These are phyloP conservation scores for Drosophila nigritarsus DNA, from an alignment of 2,888 invertebrate genomes.

Conservation along the genomic window DNA sequence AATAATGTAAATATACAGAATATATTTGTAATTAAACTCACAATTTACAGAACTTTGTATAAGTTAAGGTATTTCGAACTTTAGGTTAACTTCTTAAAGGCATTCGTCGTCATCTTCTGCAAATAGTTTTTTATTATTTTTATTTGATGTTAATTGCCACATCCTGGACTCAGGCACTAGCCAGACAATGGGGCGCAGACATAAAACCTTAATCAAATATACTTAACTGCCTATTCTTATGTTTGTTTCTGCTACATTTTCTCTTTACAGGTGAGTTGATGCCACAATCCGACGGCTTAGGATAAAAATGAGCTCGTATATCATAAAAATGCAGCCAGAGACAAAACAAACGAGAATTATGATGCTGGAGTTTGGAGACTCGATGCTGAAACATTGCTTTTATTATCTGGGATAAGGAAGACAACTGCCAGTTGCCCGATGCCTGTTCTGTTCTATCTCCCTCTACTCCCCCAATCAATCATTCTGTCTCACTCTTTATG, in stretches of 20 bases:
- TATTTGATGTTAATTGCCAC: slow-evolving; percentile 61
- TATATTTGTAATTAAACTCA: not conserved
- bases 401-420: slow-evolving; percentile 71
- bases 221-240: slow-evolving; percentile 68
- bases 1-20: not conserved
- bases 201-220: slow-evolving; percentile 73
- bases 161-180: slow-evolving; percentile 29
- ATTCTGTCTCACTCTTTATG: not conserved
- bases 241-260: slow-evolving; percentile 66
- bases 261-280: slow-evolving; percentile 76
- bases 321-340: slow-evolving; percentile 59
- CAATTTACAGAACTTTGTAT: not conserved
- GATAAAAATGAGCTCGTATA: slow-evolving; percentile 49
- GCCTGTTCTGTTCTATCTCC: not conserved
- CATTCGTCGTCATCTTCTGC: slow-evolving; percentile 19
- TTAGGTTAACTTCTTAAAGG: slow-evolving; percentile 3
- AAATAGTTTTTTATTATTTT: slow-evolving; percentile 61
- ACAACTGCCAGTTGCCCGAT: slow-evolving; percentile 38
- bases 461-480: not conserved
- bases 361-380: slow-evolving; percentile 28
- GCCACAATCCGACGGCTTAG: slow-evolving; percentile 31
- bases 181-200: slow-evolving; percentile 59
- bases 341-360: slow-evolving; percentile 32
- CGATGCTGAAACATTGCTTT: slow-evolving; percentile 63
- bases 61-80: not conserved